Percentiles rank a stretch among this genome's conserved stretches.
Evolutionary conservation across 2,113 vertebrate genomes (phyloP).

Genomic region (Passer domesticus): DNA sequence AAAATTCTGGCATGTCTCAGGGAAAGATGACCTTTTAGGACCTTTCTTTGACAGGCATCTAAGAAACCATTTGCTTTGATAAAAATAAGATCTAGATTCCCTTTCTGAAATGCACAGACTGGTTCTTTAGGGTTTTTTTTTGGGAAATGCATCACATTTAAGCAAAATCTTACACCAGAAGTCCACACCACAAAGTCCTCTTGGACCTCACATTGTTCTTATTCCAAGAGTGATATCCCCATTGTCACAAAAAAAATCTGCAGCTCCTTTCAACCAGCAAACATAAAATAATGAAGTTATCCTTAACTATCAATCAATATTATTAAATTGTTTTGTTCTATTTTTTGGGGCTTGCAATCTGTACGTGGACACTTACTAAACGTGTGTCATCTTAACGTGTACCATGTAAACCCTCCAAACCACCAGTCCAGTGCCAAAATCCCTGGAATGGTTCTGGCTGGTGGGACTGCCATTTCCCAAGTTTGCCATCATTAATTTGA

Average conservation of each 20-base stretch:
- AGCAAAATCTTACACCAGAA: neutral
- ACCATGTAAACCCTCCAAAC: neutral
- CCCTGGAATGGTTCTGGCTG: neutral
- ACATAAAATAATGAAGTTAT: neutral
- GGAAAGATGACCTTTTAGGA: neutral
- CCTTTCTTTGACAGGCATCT: neutral
- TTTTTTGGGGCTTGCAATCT: neutral
- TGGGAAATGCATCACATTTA: neutral
- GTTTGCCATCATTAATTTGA: neutral
- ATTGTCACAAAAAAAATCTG: neutral
- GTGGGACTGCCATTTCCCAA: neutral
- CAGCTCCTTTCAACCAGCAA: neutral
- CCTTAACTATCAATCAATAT: neutral
- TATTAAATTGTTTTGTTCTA: neutral
- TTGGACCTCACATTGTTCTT: neutral
- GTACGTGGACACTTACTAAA: neutral
- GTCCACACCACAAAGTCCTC: neutral
- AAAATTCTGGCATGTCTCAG: accelerated
- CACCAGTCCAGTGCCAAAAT: neutral
- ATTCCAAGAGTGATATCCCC: neutral
- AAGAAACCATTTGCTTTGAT: neutral
- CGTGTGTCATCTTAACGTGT: neutral
- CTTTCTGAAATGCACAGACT: neutral
- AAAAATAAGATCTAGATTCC: neutral
- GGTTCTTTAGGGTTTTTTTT: neutral